Evolutionary conservation across 1,140 invertebrate genomes (phyloP), one percentile per base, ranked within the genome.

Genomic region (Zophobas atratus): DNA sequence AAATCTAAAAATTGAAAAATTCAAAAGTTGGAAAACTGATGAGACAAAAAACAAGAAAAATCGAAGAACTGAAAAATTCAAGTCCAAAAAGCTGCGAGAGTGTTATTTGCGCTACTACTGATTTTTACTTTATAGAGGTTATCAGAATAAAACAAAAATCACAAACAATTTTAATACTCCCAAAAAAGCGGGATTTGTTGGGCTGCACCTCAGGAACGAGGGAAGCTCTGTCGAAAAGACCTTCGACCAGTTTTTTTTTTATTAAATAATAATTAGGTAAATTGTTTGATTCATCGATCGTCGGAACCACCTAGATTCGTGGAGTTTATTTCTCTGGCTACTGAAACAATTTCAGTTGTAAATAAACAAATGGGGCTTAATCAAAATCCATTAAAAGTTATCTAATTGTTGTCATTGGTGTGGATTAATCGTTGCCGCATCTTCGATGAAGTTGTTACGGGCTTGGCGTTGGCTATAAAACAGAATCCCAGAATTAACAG

Each of bases 331-430:
- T 6, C 34, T 6, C 20, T 57, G 6, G 34, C 34, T n/a, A 33
- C 20, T 6, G 34, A n/a, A 57, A 57, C 34, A 33, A 57, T 33
- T 33, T 6, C 20, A 34, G 34, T 20, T 57, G 55, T 35, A 57
- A 57, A 57, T 57, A 57, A 57, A 35, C 20, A 57, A 33, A 57
- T 33, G 34, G 34, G 55, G 34, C 55, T 57, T 33, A 57, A 57
- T 57, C 55, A 57, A 57, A 33, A 57, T 57, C n/a, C 55, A 57
- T 57, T 57, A 57, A 57, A 57, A 57, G 55, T 57, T 57, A 3
- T 6, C 4, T 57, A 57, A 57, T 57, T 57, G 55, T 57, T 35
- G 34, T 57, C 55, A 57, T 57, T 57, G 34, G 55, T 57, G 55
- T 33, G 32, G 55, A 57, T 57, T 57, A 57, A 57, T 57, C 55